Evolutionary conservation across 1,140 invertebrate species (phyloP), one percentile per base, ranked within the genome.

Genomic region (Pinna nobilis): DNA sequence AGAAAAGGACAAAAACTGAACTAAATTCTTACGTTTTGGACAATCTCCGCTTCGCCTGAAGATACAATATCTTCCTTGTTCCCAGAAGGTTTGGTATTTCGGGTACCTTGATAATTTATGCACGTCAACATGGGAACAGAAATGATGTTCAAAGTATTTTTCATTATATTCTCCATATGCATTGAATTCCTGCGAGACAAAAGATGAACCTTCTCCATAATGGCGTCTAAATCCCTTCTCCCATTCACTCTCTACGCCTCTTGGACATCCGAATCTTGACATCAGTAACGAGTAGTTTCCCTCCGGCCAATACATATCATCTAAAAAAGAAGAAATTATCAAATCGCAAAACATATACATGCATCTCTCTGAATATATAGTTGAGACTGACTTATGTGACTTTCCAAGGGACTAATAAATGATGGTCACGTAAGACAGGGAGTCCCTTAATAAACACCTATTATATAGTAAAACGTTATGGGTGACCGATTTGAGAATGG

Each of bases 221-320:
- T 79, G 77, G 3, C 41, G n/a, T 33, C 51, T 20, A 6, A n/a
- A 33, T 3, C 77, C 70, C 20, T 73, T 66, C 25, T 33, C 44
- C 77, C 77, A 79, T 33, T 68, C 49, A n/a, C 64, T 15, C 2
- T 39, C 61, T 1, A 69, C 32, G 30, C 66, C 47, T 32, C 33
- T 3, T n/a, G 77, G 77, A 37, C 77, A 79, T 11, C 74, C 77
- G 20, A 18, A 23, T 5, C 66, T 50, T 15, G 77, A 53, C 32
- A 64, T 68, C 6, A 76, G 23, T 44, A 79, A 53, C 9, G 39
- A 66, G 32, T 76, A 79, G 25, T 76, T 25, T 11, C 77, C 77
- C 15, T 65, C 50, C 20, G 77, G 77, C 77, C 77, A 79, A 13
- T 73, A 69, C 73, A 79, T 76, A 1, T 76, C 35, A 47, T 79